Base-by-base conservation (phyloP, 2,797 vertebrate species). In the Helostoma temminkii region DNA sequence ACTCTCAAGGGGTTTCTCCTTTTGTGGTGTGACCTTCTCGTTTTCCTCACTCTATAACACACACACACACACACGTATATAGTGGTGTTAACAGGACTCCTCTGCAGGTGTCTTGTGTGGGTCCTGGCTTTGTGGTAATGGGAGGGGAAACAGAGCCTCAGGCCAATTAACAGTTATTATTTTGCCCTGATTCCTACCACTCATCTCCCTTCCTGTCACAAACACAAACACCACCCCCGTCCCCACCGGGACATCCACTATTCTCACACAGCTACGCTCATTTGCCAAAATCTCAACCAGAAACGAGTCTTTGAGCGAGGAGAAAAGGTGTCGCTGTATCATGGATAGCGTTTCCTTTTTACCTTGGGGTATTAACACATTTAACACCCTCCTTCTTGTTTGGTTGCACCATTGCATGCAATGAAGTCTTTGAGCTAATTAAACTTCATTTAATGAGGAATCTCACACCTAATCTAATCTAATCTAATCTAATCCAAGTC, bases 111-210 rank as follows among this genome's bases (percentile, higher is more conserved):
- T 82, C 64, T 78, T 69, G 62, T 83, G 73, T 80, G 78, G 85
- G 81, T 86, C 65, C 76, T 90, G 83, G 69, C 34, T 85, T 67
- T 66, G 78, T 88, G 81, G 71, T 80, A 78, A 78, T 47, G 7
- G 53, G 72, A 82, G 79, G 74, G 81, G 63, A 70, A 87, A 81
- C 69, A 55, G 64, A 88, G 77, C 78, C 91, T 90, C 91, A 46
- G 87, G 80, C 89, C 92, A 94, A 93, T 95, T 94, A 93, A 81
- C 91, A 93, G 90, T 87, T 90, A 88, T 93, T 90, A 91, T 92
- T 91, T 88, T 84, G 74, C 86, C 80, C 80, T 60, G 66, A 82
- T 71, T 85, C 45, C 48, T 64, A 68, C 70, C 71, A 71, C 74
- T 67, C 74, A 59, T 59, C 34, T 71, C 22, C n/a, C 48, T 42